These are phyloP conservation scores for Drosophila elegans DNA, from an alignment of 1,140 invertebrate genomes.

Conservation along the genomic window DNA sequence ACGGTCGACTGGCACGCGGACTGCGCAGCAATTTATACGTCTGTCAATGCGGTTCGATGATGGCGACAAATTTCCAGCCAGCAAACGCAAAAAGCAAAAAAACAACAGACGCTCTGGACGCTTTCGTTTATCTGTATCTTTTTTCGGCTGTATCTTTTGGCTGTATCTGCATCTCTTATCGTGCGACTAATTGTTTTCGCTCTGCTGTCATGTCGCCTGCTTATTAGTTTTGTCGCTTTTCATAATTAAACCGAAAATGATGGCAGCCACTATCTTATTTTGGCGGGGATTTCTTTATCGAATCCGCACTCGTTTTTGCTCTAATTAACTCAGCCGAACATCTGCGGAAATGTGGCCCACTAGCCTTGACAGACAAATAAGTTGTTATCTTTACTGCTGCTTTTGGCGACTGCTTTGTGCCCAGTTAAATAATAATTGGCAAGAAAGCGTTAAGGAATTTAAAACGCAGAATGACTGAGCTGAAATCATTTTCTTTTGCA, in stretches of 20 bases:
- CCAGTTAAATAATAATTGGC: slow-evolving; percentile 62
- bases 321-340: slow-evolving; percentile 46
- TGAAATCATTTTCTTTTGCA: slow-evolving; percentile 19
- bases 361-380: slow-evolving; percentile 64
- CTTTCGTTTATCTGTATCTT: slow-evolving; percentile 65
- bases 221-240: slow-evolving; percentile 73
- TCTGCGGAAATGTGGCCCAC: slow-evolving; percentile 37
- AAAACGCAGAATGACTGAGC: slow-evolving; percentile 40
- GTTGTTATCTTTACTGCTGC: slow-evolving; percentile 39
- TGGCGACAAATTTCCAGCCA: slow-evolving; percentile 77
- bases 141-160: slow-evolving; percentile 34
- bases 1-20: slow-evolving; percentile 72
- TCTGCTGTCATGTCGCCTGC: slow-evolving; percentile 68
- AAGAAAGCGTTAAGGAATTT: slow-evolving; percentile 54
- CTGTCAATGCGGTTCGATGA: slow-evolving; percentile 71
- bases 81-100: slow-evolving; percentile 57
- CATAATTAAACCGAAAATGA: slow-evolving; percentile 59
- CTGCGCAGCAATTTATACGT: slow-evolving; percentile 74
- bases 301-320: slow-evolving; percentile 25
- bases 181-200: slow-evolving; percentile 79
- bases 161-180: slow-evolving; percentile 73
- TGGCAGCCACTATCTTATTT: slow-evolving; percentile 3
- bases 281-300: slow-evolving; percentile 44
- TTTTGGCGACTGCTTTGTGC: slow-evolving; percentile 16
- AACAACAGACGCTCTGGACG: slow-evolving; percentile 40